phyloP scores from a whole-genome alignment of 2,888 invertebrate species.

The Sepiola atlantica region DNA sequence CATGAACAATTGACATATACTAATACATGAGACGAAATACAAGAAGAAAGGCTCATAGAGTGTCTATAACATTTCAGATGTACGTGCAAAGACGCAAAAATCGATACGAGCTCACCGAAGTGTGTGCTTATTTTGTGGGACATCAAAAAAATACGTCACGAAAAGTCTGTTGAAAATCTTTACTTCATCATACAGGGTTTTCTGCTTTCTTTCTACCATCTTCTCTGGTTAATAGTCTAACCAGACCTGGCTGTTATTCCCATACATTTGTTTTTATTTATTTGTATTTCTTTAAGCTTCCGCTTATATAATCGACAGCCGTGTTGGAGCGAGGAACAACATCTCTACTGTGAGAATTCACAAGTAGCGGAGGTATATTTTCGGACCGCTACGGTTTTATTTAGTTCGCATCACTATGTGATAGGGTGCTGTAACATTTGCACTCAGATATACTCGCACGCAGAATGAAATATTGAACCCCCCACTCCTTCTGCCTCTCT shows the following conservation, averaged over 20 bases:
- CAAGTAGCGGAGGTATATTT: not conserved
- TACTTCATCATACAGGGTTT: not conserved
- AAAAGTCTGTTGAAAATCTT: not conserved
- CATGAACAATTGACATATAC: not conserved
- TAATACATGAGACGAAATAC: not conserved
- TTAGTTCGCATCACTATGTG: not conserved
- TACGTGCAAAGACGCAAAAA: not conserved
- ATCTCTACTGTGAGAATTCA: not conserved
- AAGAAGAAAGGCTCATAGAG: not conserved
- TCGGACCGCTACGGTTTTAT: not conserved
- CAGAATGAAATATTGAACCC: not conserved
- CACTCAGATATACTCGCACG: not conserved
- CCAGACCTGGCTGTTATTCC: not conserved
- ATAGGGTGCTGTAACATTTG: not conserved
- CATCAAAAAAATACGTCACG: not conserved
- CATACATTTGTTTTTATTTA: not conserved
- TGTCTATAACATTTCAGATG: not conserved
- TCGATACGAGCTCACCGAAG: not conserved
- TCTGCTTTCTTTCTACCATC: not conserved
- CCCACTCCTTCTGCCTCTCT: not conserved
- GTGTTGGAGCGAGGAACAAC: not conserved
- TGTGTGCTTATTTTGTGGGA: not conserved
- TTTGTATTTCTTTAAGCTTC: not conserved
- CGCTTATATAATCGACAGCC: not conserved
- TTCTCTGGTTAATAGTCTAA: not conserved